phyloP scores from a whole-genome alignment of 1,140 invertebrate species.

The Drosophila bipectinata region DNA sequence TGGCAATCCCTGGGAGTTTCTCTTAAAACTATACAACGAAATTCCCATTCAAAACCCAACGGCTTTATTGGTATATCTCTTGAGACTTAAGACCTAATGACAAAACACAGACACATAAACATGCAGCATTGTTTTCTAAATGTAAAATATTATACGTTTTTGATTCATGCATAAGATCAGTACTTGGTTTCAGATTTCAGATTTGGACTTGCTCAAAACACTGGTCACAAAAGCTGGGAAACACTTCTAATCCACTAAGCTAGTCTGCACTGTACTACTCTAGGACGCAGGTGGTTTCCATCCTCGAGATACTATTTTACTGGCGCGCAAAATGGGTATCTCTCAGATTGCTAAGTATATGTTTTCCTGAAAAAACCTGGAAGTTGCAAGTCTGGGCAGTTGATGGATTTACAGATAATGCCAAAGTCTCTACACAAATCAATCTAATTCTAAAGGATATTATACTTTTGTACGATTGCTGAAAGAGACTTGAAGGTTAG shows the following conservation, averaged over 20 bases:
- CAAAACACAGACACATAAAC: slow-evolving; percentile 56
- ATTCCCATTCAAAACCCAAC: slow-evolving; percentile 64
- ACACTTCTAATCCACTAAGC: slow-evolving; percentile 56
- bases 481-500: slow-evolving; percentile 63
- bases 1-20: slow-evolving; percentile 42
- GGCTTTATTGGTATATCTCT: slow-evolving; percentile 68
- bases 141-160: slow-evolving; percentile 9
- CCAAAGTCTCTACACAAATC: slow-evolving; percentile 32
- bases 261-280: slow-evolving; percentile 47
- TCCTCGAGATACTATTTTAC: slow-evolving; percentile 69
- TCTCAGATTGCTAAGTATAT: slow-evolving; percentile 48
- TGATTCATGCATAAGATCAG: slow-evolving; percentile 66
- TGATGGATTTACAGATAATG: slow-evolving; percentile 81
- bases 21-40: slow-evolving; percentile 16
- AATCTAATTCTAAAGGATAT: slow-evolving; percentile 9
- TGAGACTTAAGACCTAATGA: slow-evolving; percentile 48
- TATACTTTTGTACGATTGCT: slow-evolving; percentile 27
- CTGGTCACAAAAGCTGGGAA: slow-evolving; percentile 65
- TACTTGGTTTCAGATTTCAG: slow-evolving; percentile 19
- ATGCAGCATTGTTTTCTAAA: slow-evolving; percentile 56
- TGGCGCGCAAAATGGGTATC: slow-evolving; percentile 59
- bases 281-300: slow-evolving; percentile 54
- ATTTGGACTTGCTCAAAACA: slow-evolving; percentile 54
- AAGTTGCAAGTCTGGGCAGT: slow-evolving; percentile 84
- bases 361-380: slow-evolving; percentile 71